Conservation (phyloP, 2,113 vertebrate genomes). For the pig (Sus scrofa) region DNA sequence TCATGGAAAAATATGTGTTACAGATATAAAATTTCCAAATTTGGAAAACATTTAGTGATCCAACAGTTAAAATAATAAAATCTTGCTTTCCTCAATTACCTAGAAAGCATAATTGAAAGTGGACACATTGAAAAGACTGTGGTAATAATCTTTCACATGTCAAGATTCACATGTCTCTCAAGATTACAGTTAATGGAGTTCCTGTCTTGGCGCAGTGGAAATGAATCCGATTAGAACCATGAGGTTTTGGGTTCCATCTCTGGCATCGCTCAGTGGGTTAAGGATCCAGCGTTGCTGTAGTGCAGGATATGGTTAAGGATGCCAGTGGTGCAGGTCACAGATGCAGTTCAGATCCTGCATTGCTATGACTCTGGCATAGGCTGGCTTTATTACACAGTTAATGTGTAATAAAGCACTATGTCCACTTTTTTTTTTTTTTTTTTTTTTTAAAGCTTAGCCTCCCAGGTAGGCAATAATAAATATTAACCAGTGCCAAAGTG, state of each 20-base stretch:
- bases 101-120: background rate
- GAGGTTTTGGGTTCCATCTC: too few species aligned
- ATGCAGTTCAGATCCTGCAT: too few species aligned
- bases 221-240: too few species aligned
- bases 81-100: background rate
- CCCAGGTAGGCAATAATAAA: background rate
- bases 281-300: too few species aligned
- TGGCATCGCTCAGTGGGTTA: too few species aligned
- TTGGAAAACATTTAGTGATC: constrained; percentile 39
- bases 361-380: too few species aligned
- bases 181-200: background rate
- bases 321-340: too few species aligned
- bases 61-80: constrained; percentile 35
- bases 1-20: constrained; percentile 62
- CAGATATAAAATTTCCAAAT: constrained; percentile 55
- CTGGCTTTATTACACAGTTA: too few species aligned
- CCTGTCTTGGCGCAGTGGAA: too few species aligned
- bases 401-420: background rate
- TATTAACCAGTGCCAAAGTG: background rate
- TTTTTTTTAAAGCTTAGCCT: background rate
- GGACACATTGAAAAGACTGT: background rate
- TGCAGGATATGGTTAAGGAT: too few species aligned
- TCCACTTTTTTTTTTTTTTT: background rate
- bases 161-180: background rate
- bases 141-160: background rate